Evolutionary conservation across 2,888 invertebrate genomes (phyloP).

Genomic region (Coecobrya sp.): DNA sequence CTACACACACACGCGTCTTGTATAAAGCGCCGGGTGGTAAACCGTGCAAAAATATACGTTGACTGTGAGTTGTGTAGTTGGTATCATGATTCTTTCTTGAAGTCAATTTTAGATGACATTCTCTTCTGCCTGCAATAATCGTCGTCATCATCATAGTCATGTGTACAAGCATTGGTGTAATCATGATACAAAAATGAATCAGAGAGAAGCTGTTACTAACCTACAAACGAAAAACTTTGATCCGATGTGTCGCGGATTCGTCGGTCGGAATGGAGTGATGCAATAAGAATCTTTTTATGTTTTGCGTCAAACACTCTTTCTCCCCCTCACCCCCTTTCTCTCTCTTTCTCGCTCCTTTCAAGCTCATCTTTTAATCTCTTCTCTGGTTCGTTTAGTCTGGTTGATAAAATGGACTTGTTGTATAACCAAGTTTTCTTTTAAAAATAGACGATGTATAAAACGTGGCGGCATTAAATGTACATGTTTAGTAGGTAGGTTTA

Average conservation of each 20-base stretch:
- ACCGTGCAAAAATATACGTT: background rate
- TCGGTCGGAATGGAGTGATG: background rate
- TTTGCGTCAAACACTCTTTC: background rate
- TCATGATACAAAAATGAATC: background rate
- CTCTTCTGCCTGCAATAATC: too few relatives aligned
- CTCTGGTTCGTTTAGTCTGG: background rate
- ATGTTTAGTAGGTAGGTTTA: too few relatives aligned
- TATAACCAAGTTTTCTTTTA: background rate
- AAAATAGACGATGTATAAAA: too few relatives aligned
- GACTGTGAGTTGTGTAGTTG: background rate
- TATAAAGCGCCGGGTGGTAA: too few relatives aligned
- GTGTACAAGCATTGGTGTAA: background rate
- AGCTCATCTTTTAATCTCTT: background rate
- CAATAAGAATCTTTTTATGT: background rate
- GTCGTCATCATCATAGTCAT: too few relatives aligned
- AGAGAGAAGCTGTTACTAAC: background rate
- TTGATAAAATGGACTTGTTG: conserved; percentile 10
- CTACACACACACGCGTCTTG: too few relatives aligned
- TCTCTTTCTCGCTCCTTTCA: background rate
- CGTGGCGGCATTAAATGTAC: too few relatives aligned
- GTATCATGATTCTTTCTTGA: background rate
- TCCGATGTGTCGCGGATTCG: background rate
- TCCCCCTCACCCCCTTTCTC: background rate
- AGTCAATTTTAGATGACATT: too few relatives aligned
- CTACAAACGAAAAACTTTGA: background rate